Conservation (phyloP, 2,113 vertebrate species). For the Semnornis frantzii region DNA sequence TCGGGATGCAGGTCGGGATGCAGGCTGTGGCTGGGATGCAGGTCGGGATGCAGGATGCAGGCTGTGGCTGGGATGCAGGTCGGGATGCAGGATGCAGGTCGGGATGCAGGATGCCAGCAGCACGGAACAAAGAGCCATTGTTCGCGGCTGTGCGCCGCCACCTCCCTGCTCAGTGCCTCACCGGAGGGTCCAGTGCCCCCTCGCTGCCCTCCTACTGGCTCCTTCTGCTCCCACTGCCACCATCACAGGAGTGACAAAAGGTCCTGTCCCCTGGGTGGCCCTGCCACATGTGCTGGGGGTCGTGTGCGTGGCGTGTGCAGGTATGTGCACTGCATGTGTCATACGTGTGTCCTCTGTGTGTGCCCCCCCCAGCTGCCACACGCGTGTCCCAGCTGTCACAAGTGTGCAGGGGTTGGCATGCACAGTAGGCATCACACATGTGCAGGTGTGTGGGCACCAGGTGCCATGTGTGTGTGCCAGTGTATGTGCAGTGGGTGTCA, state of each 20-base stretch:
- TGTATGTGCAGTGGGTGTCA: background rate
- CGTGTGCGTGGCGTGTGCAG: background rate
- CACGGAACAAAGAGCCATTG: slow-evolving; percentile 48
- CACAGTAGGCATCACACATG: fast-evolving
- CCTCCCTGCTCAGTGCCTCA: background rate
- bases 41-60: background rate
- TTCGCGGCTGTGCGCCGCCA: background rate
- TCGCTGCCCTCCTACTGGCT: background rate
- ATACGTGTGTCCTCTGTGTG: background rate
- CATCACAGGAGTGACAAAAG: background rate
- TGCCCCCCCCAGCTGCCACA: fast-evolving
- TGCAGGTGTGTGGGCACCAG: fast-evolving
- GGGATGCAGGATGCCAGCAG: background rate
- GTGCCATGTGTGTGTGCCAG: too few relatives aligned
- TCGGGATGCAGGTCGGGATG: background rate
- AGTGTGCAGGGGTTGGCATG: background rate
- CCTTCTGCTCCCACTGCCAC: background rate
- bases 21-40: background rate
- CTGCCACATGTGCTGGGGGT: background rate
- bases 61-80: background rate
- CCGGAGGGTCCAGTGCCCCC: slow-evolving; percentile 42
- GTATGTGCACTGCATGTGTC: background rate
- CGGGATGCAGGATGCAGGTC: background rate
- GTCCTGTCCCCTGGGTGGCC: background rate
- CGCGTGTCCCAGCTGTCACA: fast-evolving